Conservation (phyloP, 2,797 vertebrate genomes). For the Lycodopsis pacificus region DNA sequence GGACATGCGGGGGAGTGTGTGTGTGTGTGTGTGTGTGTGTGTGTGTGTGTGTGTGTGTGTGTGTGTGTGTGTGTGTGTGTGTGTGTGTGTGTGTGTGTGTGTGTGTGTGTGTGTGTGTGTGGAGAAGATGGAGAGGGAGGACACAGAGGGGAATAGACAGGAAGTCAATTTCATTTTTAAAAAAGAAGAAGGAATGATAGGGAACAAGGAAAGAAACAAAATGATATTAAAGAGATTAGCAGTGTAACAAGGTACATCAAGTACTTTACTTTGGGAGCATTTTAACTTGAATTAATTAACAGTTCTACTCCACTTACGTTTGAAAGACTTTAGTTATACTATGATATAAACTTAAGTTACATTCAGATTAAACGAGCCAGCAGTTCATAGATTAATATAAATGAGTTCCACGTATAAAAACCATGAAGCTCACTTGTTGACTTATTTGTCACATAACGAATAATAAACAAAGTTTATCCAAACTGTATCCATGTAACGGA, state of each 20-base stretch:
- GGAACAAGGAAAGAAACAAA: neutral
- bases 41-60: constrained; percentile 4
- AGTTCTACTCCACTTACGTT: too few relatives aligned
- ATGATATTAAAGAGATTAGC: too few relatives aligned
- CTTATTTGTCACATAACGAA: too few relatives aligned
- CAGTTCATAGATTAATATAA: too few relatives aligned
- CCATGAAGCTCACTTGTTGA: too few relatives aligned
- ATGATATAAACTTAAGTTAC: too few relatives aligned
- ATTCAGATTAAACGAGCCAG: too few relatives aligned
- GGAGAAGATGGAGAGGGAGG: neutral
- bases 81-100: neutral
- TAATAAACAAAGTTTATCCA: too few relatives aligned
- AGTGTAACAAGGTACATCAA: neutral
- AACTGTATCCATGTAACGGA: too few relatives aligned
- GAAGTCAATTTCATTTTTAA: neutral
- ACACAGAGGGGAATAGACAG: neutral
- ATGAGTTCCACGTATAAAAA: too few relatives aligned
- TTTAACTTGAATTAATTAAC: neutral
- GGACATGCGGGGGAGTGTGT: neutral
- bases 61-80: constrained; percentile 12
- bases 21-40: constrained; percentile 13
- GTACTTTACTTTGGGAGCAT: neutral
- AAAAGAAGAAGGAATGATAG: neutral
- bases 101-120: constrained; percentile 11
- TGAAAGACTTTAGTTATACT: too few relatives aligned